phyloP scores from a whole-genome alignment of 2,113 vertebrate species.

The Rhinopomastus cyanomelas region DNA sequence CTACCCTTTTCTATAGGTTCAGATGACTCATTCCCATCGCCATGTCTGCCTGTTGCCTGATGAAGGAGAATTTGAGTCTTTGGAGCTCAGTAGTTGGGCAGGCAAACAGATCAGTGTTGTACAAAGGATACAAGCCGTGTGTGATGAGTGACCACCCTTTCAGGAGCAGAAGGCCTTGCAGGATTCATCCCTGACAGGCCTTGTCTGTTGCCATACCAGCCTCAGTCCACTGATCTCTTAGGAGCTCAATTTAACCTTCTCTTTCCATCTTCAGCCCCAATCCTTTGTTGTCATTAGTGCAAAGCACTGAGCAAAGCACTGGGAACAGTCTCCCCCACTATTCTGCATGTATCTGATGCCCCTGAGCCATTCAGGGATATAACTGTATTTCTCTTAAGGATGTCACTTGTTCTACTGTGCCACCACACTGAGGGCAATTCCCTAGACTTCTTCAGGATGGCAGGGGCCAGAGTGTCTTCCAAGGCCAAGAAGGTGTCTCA shows the following conservation, averaged over 20 bases:
- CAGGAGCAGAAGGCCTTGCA: neutral
- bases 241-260: neutral
- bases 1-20: neutral
- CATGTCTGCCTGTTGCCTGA: neutral
- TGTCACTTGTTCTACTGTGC: neutral
- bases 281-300: neutral
- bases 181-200: neutral
- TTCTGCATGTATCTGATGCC: neutral
- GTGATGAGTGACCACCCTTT: neutral
- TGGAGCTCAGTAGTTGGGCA: neutral
- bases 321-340: neutral
- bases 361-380: neutral
- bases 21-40: neutral
- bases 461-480: neutral
- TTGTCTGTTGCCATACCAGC: neutral
- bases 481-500: neutral
- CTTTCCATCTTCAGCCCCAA: neutral
- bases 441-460: neutral
- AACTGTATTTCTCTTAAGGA: neutral
- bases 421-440: neutral
- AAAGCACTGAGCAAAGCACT: too few relatives aligned
- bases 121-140: neutral
- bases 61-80: neutral
- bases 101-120: neutral
- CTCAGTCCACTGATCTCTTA: neutral